Conservation (phyloP, 2,797 vertebrate genomes). For the Oceanodroma leucorhoa region DNA sequence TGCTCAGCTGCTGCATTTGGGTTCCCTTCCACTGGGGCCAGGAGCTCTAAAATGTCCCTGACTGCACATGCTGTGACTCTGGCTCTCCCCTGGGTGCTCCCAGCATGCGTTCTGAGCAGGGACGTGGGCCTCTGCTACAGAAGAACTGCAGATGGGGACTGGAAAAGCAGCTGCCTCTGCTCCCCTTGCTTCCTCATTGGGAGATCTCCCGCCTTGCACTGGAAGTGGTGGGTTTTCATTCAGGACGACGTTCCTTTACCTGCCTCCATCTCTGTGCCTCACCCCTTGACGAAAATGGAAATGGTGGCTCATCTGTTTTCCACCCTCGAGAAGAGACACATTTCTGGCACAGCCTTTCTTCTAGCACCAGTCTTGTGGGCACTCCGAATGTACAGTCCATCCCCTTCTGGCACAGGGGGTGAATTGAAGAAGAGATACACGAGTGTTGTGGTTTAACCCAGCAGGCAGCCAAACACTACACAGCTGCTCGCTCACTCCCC, state of each 20-base stretch:
- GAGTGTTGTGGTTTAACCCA: too few relatives aligned
- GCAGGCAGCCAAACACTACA: too few relatives aligned
- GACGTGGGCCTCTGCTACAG: neutral
- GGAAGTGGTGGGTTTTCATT: neutral
- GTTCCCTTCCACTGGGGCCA: neutral
- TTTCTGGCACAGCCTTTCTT: neutral
- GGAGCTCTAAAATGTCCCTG: neutral
- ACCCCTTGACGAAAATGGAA: neutral
- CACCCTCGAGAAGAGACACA: neutral
- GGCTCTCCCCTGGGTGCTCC: neutral
- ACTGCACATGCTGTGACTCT: fast-evolving
- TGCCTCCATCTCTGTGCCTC: neutral
- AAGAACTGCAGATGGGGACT: neutral
- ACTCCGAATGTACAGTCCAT: fast-evolving
- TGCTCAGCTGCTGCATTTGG: fast-evolving
- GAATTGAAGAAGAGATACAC: neutral
- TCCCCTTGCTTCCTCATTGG: neutral
- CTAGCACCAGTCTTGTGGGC: neutral
- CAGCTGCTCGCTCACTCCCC: too few relatives aligned
- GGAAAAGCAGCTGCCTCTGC: neutral
- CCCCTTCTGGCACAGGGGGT: neutral
- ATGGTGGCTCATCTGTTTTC: neutral
- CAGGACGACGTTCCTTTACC: neutral
- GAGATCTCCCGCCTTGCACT: neutral
- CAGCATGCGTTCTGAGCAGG: neutral